Evolutionary conservation across 2,888 invertebrate species (phyloP).

Genomic region (Anarsia innoxiella): DNA sequence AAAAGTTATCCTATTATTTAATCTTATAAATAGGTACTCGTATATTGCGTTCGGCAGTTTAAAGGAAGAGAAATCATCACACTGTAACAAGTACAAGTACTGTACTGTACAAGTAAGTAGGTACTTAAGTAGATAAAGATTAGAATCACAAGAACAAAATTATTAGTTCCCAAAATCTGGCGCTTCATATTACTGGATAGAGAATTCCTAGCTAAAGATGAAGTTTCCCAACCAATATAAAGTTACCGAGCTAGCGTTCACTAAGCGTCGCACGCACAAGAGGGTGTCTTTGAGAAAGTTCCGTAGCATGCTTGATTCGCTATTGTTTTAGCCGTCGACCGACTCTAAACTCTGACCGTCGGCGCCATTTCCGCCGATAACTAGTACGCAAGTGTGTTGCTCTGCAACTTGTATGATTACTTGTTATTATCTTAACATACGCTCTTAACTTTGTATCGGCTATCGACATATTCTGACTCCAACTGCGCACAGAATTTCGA

Average conservation of each 20-base stretch:
- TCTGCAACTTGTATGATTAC: conserved; percentile 54
- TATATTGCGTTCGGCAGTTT: no score
- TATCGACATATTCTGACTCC: conserved; percentile 45
- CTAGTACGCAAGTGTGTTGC: conserved; percentile 51
- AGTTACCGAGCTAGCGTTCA: conserved; percentile 54
- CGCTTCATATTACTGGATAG: conserved; percentile 34
- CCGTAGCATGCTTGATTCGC: conserved; percentile 70
- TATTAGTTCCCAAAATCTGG: conserved; percentile 28
- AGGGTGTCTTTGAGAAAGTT: conserved; percentile 68
- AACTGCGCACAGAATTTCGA: conserved; percentile 32
- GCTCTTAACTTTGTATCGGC: conserved; percentile 51
- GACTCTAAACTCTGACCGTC: conserved; percentile 59
- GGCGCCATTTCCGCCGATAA: conserved; percentile 32
- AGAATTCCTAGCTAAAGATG: conserved; percentile 39
- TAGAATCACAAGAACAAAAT: conserved; percentile 15
- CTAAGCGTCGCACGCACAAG: conserved; percentile 67
- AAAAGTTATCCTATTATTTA: no score
- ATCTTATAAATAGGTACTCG: no score
- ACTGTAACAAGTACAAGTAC: no score
- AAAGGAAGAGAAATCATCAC: no score
- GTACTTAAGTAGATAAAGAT: no score
- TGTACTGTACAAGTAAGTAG: no score
- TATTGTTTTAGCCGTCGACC: conserved; percentile 62
- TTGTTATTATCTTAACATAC: conserved; percentile 60
- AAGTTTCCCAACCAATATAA: conserved; percentile 70